Evolutionary conservation across 2,113 vertebrate genomes (phyloP).

Genomic region (Raja brachyura): DNA sequence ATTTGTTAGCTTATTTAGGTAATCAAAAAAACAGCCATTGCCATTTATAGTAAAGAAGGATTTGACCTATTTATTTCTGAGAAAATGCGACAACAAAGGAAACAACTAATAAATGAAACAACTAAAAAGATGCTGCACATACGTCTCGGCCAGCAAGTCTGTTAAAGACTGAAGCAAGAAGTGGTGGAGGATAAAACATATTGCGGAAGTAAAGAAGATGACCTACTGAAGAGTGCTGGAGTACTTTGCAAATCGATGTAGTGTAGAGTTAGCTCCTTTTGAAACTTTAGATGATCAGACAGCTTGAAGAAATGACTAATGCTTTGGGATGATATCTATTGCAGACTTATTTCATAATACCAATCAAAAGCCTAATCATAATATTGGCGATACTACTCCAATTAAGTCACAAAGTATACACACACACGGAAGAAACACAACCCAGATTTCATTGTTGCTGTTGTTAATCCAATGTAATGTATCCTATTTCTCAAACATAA

Average conservation of each 20-base stretch:
- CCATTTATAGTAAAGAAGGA: not conserved
- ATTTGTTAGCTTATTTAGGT: not conserved
- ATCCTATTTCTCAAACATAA: conserved; percentile 20
- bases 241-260: not conserved
- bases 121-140: not conserved
- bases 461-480: conserved; percentile 9
- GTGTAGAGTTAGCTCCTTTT: not conserved
- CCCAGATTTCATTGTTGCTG: not conserved
- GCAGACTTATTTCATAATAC: not conserved
- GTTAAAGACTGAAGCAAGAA: not conserved
- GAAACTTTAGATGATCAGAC: not conserved
- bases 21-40: not conserved
- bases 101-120: not conserved
- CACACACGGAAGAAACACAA: not conserved
- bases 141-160: not conserved
- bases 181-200: not conserved
- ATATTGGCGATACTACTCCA: not conserved
- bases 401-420: not conserved
- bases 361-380: conserved; percentile 15
- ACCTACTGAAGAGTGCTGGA: not conserved
- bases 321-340: not conserved
- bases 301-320: not conserved
- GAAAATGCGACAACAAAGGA: not conserved
- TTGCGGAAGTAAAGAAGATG: not conserved
- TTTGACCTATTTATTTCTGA: not conserved